Evolutionary conservation across 2,888 invertebrate species (phyloP).

Genomic region (Papilio elwesi): DNA sequence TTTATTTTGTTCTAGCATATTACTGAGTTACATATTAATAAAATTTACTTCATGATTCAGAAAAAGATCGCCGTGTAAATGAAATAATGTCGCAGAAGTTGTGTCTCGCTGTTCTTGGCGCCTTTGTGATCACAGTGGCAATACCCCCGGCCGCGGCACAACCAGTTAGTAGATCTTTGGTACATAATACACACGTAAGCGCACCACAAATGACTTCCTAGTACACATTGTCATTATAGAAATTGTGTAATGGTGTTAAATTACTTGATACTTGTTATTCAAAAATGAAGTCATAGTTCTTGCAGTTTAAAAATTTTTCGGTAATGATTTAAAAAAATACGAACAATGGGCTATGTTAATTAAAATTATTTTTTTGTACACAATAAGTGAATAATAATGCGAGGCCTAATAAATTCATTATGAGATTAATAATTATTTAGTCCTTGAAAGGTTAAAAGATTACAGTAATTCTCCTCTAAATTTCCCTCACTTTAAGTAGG

Average conservation of each 20-base stretch:
- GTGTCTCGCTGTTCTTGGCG: conserved; percentile 52
- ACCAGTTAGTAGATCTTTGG: conserved; percentile 62
- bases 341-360: neutral
- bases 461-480: too few relatives aligned
- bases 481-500: too few relatives aligned
- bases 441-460: too few relatives aligned
- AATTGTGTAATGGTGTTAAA: conserved; percentile 24
- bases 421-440: too few relatives aligned
- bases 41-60: conserved; percentile 34
- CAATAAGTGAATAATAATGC: too few relatives aligned
- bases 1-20: too few relatives aligned
- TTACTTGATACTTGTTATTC: conserved; percentile 4
- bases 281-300: neutral
- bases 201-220: conserved; percentile 27
- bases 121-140: conserved; percentile 57
- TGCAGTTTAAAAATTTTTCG: neutral
- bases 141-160: conserved; percentile 66
- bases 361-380: too few relatives aligned
- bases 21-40: neutral
- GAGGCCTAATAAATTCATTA: too few relatives aligned
- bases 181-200: conserved; percentile 33
- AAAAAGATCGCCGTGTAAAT: conserved; percentile 19
- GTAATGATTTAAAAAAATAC: too few relatives aligned
- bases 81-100: conserved; percentile 53
- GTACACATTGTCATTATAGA: conserved; percentile 24